phyloP scores from a whole-genome alignment of 2,113 vertebrate genomes.

The Gila orcuttii region DNA sequence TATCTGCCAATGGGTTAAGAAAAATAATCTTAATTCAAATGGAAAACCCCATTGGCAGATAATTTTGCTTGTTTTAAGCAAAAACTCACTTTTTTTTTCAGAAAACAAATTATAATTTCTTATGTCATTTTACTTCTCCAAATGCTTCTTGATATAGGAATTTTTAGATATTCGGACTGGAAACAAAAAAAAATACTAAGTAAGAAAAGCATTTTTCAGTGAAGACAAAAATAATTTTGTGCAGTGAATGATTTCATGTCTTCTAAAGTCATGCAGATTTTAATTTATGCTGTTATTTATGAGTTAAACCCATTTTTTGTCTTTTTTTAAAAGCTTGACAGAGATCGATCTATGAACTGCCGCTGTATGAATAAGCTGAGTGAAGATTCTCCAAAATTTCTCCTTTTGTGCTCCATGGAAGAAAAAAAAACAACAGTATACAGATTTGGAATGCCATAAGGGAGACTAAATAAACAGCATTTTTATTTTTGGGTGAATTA shows the following conservation, averaged over 20 bases:
- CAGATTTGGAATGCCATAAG: not conserved
- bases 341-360: not conserved
- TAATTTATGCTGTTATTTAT: not conserved
- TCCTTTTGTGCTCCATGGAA: not conserved
- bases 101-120: no score
- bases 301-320: not conserved
- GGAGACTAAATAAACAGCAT: not conserved
- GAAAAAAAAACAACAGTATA: not conserved
- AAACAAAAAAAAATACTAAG: not conserved
- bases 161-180: not conserved
- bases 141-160: not conserved
- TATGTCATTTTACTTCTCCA: not conserved
- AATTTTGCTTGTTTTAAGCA: no score
- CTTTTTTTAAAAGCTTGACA: not conserved
- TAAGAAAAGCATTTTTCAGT: not conserved
- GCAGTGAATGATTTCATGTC: not conserved
- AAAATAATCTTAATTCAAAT: no score
- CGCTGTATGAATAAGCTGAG: not conserved
- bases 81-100: no score
- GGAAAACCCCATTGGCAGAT: no score
- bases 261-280: not conserved
- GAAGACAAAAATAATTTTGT: not conserved
- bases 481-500: conserved; percentile 19
- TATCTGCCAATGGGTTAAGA: no score
- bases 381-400: not conserved